Conservation (phyloP, 2,797 vertebrate species). For the Acanthornis magna region DNA sequence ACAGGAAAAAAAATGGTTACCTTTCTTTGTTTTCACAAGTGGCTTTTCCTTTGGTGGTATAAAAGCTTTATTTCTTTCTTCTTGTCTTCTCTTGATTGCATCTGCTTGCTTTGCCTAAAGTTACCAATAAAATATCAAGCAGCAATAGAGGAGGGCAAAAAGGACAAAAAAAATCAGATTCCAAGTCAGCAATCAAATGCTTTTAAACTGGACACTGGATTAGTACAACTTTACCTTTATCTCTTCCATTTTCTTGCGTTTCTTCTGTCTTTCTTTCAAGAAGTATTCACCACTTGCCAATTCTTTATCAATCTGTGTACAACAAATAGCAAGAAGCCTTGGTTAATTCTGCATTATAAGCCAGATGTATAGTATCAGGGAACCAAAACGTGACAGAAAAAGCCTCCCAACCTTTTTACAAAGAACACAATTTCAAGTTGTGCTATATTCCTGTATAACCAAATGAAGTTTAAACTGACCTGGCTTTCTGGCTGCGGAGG, state of each 20-base stretch:
- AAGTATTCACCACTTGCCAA: constrained; percentile 95
- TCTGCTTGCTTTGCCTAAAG: constrained; percentile 87
- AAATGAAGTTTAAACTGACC: constrained; percentile 72
- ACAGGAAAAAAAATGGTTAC: constrained; percentile 61
- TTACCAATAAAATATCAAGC: constrained; percentile 14
- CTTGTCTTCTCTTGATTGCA: constrained; percentile 85
- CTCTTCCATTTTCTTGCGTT: constrained; percentile 86
- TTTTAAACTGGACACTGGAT: neutral
- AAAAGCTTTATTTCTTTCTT: constrained; percentile 93
- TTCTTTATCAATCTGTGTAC: constrained; percentile 86
- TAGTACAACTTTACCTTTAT: constrained; percentile 82
- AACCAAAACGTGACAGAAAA: neutral
- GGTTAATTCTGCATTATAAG: neutral
- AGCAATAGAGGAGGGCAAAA: neutral
- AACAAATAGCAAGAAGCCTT: neutral
- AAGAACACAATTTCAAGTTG: neutral
- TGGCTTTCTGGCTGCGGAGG: constrained; percentile 91
- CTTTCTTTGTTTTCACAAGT: constrained; percentile 78
- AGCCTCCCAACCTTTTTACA: neutral
- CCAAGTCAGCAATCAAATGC: neutral
- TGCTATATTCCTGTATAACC: neutral
- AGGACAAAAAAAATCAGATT: neutral
- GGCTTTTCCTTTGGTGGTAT: constrained; percentile 94
- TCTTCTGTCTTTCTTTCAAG: constrained; percentile 89
- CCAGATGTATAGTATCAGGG: neutral